phyloP scores from a whole-genome alignment of 2,888 invertebrate genomes.

The Heteropelma amictum region DNA sequence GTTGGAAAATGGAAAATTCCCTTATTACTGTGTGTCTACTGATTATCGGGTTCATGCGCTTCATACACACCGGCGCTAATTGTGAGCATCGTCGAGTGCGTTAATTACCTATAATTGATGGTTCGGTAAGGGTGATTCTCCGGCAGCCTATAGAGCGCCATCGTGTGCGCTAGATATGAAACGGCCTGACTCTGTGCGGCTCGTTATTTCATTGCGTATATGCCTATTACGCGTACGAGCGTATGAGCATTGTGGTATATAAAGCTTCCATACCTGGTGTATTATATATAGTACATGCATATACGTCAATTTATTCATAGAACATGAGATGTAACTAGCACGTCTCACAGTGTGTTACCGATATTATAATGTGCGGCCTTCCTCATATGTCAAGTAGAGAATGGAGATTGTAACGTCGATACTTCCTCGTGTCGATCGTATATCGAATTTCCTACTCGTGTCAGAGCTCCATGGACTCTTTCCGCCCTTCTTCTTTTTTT shows the following conservation, averaged over 20 bases:
- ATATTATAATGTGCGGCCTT: background rate
- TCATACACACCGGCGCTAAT: no score
- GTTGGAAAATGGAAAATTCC: no score
- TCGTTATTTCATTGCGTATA: background rate
- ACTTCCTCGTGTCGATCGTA: background rate
- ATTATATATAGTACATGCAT: background rate
- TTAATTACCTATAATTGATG: no score
- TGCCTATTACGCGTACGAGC: background rate
- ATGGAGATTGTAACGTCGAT: background rate
- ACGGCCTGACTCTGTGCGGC: background rate
- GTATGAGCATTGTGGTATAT: background rate
- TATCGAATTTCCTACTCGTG: background rate
- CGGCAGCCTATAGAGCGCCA: background rate
- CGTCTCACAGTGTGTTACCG: background rate
- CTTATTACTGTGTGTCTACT: no score
- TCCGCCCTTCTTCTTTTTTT: background rate
- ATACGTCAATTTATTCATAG: background rate
- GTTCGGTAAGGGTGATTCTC: conserved; percentile 22
- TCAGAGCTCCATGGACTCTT: background rate
- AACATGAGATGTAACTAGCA: background rate
- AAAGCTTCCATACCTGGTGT: background rate
- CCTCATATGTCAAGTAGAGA: background rate
- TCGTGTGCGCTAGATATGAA: background rate
- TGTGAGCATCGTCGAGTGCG: no score
- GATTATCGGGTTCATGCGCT: no score